Base-by-base conservation (phyloP, 2,888 invertebrate genomes). In the Amorpha juglandis region DNA sequence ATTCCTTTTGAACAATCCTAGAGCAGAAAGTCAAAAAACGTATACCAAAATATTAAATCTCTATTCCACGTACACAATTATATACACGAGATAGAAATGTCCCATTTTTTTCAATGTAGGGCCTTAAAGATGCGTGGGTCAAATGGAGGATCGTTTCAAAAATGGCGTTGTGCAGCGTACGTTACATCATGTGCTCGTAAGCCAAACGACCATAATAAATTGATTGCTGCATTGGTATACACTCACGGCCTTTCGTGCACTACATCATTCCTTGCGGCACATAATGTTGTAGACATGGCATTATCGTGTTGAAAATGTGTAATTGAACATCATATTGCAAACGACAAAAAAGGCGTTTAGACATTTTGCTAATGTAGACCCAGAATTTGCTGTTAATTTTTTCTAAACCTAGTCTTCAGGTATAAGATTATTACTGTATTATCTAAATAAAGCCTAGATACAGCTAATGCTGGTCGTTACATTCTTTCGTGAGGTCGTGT, bases 221-320 rank as follows among this genome's bases (percentile, higher is more conserved):
- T 86, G 83, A 85, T 83, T 78, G 79, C 79, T 75, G 75, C 78
- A 81, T 77, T 86, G 87, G 87, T 88, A 87, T 84, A 84, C 80
- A 78, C 82, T 86, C 86, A 82, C 71, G 83, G 84, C 75, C 86
- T 82, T 84, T 82, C 82, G 84, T 84, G 80, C 79, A 79, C 73
- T 73, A 64, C 63, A 53, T 38, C 48, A 51, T 67, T 52, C 52
- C 63, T 58, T 64, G 55, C 48, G 38, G 38, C 58, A 42, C 11
- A 58, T 12, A 42, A 19, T 42, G 38, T 55, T 35, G 11, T 38
- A 58, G 58, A n/a, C 27, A 53, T 7, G n/a, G 0, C 58, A 58
- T 42, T 42, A 16, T 6, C 42, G 11, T 38, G n/a, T 19, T 38
- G 0, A 12, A 42, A 38, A 42, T 42, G 11, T 38, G 16, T 2